Conservation (phyloP, 2,888 invertebrate species). For the Mesodorylaimus sp. region DNA sequence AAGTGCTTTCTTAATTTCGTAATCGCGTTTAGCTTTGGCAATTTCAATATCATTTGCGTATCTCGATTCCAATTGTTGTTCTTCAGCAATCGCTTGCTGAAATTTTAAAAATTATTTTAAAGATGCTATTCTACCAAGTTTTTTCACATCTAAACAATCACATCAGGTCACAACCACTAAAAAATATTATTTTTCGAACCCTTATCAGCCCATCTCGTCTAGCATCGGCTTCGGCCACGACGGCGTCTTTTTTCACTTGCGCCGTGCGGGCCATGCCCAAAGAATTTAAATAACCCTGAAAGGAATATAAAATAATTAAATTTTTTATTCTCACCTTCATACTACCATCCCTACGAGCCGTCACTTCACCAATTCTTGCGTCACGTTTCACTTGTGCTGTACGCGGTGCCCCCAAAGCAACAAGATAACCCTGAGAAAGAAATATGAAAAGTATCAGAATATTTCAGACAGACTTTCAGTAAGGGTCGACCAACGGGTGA, state of each 20-base stretch:
- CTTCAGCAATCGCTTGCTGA: conserved; percentile 77
- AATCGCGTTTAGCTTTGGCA: conserved; percentile 85
- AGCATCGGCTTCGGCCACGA: conserved; percentile 91
- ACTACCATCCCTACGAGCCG: conserved; percentile 65
- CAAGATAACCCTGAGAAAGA: conserved; percentile 57
- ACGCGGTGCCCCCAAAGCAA: conserved; percentile 79
- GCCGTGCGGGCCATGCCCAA: conserved; percentile 85
- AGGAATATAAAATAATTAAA: conserved; percentile 11
- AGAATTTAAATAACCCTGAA: conserved; percentile 71
- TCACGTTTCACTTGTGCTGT: conserved; percentile 87
- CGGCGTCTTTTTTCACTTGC: conserved; percentile 81
- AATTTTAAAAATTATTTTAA: not conserved
- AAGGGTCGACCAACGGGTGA: too few species aligned
- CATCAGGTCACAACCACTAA: not conserved
- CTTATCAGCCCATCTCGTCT: conserved; percentile 66
- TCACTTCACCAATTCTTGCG: conserved; percentile 88
- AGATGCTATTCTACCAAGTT: not conserved
- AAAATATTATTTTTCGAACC: conserved; percentile 19
- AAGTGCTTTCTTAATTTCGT: conserved; percentile 85
- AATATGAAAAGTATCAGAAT: too few species aligned
- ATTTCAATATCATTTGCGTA: conserved; percentile 91
- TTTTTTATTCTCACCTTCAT: conserved; percentile 44
- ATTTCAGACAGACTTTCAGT: too few species aligned
- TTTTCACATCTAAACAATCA: not conserved
- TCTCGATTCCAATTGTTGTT: conserved; percentile 79